phyloP scores from a whole-genome alignment of 2,113 vertebrate genomes.

The Eptatretus burgeri region DNA sequence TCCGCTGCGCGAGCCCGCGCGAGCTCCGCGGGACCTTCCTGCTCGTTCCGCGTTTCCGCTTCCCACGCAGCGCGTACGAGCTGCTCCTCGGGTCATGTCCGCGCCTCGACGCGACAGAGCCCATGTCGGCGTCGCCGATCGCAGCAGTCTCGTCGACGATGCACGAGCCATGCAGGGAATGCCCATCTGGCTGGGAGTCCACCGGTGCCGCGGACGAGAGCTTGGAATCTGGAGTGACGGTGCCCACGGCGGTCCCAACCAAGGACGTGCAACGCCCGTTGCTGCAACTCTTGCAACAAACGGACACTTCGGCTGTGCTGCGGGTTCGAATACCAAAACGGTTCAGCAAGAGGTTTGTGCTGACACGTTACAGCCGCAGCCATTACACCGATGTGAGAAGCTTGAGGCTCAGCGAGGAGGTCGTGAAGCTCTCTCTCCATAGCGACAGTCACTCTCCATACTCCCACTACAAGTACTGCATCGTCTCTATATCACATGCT shows the following conservation, averaged over 20 bases:
- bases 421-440: background rate
- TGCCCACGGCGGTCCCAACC: background rate
- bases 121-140: background rate
- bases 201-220: background rate
- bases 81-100: background rate
- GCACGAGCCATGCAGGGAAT: background rate
- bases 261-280: background rate
- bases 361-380: slow-evolving; percentile 7
- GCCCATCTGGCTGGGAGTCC: background rate
- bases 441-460: background rate
- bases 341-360: background rate
- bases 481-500: slow-evolving; percentile 6
- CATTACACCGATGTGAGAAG: slow-evolving; percentile 3
- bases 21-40: background rate
- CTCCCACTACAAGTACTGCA: slow-evolving; percentile 8
- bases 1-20: background rate
- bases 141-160: background rate
- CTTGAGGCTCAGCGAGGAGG: slow-evolving; percentile 1
- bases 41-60: background rate
- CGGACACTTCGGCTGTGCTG: slow-evolving; percentile 5
- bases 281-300: background rate
- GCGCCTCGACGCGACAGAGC: background rate
- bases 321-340: slow-evolving; percentile 6
- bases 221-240: background rate
- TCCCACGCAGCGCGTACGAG: background rate